These are phyloP conservation scores for Nycteola revayana DNA, from an alignment of 2,888 invertebrate genomes.

Conservation along the genomic window DNA sequence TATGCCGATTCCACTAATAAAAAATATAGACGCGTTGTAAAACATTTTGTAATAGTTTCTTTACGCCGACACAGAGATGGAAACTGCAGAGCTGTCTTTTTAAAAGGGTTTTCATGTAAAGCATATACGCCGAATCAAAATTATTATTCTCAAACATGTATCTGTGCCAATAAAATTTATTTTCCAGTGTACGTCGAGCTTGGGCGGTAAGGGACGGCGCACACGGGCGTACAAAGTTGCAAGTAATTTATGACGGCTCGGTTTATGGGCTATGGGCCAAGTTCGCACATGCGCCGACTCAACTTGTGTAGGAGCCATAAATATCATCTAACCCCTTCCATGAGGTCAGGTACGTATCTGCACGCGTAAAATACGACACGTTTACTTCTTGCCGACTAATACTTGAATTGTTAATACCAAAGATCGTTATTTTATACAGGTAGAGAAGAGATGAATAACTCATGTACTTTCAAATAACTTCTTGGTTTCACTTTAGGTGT, in stretches of 20 bases:
- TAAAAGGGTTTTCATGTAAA: slow-evolving; percentile 43
- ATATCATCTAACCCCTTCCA: slow-evolving; percentile 63
- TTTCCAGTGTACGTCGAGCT: slow-evolving; percentile 40
- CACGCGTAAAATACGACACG: slow-evolving; percentile 30
- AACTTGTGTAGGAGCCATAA: slow-evolving; percentile 55
- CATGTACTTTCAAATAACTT: too few species aligned
- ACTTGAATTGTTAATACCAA: slow-evolving; percentile 6
- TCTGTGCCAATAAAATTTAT: slow-evolving; percentile 43
- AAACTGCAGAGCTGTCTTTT: slow-evolving; percentile 13
- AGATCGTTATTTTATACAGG: not conserved
- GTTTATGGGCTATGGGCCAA: slow-evolving; percentile 64
- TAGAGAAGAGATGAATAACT: too few species aligned
- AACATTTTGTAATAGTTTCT: too few species aligned
- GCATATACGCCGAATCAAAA: slow-evolving; percentile 17
- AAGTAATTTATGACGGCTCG: slow-evolving; percentile 63
- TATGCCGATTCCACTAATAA: too few species aligned
- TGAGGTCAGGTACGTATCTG: slow-evolving; percentile 50
- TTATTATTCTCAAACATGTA: slow-evolving; percentile 32
- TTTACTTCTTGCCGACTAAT: slow-evolving; percentile 18
- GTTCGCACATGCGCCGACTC: slow-evolving; percentile 67
- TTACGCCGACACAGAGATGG: too few species aligned
- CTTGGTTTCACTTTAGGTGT: too few species aligned
- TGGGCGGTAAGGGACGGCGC: slow-evolving; percentile 38
- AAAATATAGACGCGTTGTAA: too few species aligned
- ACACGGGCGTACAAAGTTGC: slow-evolving; percentile 65